A percentile compares a stretch with the other conserved stretches of the same genome.
Evolutionary conservation across 2,888 invertebrate species (phyloP).

Genomic region (Ormyrus pomaceus): DNA sequence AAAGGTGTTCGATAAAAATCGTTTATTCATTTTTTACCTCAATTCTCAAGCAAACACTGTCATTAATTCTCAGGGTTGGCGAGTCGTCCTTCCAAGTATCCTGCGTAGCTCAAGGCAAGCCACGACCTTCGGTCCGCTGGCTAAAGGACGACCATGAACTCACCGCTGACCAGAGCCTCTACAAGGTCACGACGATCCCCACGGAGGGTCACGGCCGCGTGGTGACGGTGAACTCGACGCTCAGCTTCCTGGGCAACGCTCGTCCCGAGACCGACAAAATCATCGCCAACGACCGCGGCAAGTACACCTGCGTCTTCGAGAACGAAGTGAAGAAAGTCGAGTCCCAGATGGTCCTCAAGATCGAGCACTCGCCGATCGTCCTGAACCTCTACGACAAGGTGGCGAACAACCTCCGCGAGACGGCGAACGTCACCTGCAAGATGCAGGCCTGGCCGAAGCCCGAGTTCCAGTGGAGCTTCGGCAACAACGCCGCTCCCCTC

Average conservation of each 20-base stretch:
- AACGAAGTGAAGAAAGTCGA: slow-evolving; percentile 93
- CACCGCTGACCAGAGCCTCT: slow-evolving; percentile 85
- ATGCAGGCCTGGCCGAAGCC: slow-evolving; percentile 95
- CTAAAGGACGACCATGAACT: slow-evolving; percentile 90
- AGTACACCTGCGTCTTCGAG: slow-evolving; percentile 91
- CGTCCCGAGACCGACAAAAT: slow-evolving; percentile 86
- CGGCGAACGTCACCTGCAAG: slow-evolving; percentile 90
- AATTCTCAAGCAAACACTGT: not conserved
- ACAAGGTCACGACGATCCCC: slow-evolving; percentile 88
- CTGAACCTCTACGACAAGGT: slow-evolving; percentile 91
- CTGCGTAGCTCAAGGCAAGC: slow-evolving; percentile 93
- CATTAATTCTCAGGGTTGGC: slow-evolving; percentile 79
- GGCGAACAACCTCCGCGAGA: slow-evolving; percentile 89
- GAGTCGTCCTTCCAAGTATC: slow-evolving; percentile 87
- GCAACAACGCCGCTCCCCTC: slow-evolving; percentile 84
- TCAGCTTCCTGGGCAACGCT: slow-evolving; percentile 88
- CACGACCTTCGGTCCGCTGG: slow-evolving; percentile 90
- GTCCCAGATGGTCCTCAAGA: slow-evolving; percentile 92
- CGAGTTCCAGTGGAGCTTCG: slow-evolving; percentile 94
- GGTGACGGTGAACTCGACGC: slow-evolving; percentile 88
- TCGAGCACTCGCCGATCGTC: slow-evolving; percentile 93
- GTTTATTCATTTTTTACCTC: no score
- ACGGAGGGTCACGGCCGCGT: slow-evolving; percentile 87
- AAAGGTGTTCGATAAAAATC: no score
- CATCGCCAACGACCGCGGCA: slow-evolving; percentile 89